Base-by-base conservation (phyloP, 92 coral and sea anemone species). In the Paramuricea clavata region DNA sequence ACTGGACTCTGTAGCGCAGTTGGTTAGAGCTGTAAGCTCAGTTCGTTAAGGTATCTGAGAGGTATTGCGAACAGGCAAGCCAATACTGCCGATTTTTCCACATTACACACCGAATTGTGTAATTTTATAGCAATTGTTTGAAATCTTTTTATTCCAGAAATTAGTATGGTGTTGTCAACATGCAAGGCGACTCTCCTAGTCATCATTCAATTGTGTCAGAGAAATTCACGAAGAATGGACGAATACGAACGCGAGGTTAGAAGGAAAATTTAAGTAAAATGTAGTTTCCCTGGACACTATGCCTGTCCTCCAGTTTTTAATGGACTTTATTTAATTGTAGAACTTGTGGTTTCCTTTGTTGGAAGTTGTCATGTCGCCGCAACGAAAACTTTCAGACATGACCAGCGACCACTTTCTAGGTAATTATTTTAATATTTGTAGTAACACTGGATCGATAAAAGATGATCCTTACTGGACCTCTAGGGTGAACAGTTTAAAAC, bases 341-440 rank as follows among this genome's bases (percentile, higher is more conserved):
- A 97, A 95, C 6, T 81, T 95, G 57, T 95, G 98, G 98, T 95
- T 95, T 83, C 98, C 98, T 12, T 78, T 95, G 28, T 90, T 95
- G 30, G 98, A 95, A 86, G 90, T 94, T 42, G 98, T 95, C 87
- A 95, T 95, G 98, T 93, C 96, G n/a, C 98, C 98, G 1, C 98
- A 95, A 35, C 79, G 98, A 69, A 92, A 87, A 77, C 95, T 97
- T 35, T 92, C 90, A 59, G 94, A 87, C 83, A 95, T 97, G 57
- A 88, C 91, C 49, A 93, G 98, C 72, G 95, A 92, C 15, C 93
- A 89, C 78, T 95, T 95, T 74, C 77, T 87, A 77, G 97, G 98
- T 94, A 83, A 21, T 54, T 3, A 17, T 54, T 5, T 54, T 21
- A 4, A 10, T 39, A 10, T 4, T 39, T 39, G 44, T n/a, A n/a